These are phyloP conservation scores for Platanista minor DNA, from an alignment of 2,113 vertebrate genomes.

Conservation along the genomic window DNA sequence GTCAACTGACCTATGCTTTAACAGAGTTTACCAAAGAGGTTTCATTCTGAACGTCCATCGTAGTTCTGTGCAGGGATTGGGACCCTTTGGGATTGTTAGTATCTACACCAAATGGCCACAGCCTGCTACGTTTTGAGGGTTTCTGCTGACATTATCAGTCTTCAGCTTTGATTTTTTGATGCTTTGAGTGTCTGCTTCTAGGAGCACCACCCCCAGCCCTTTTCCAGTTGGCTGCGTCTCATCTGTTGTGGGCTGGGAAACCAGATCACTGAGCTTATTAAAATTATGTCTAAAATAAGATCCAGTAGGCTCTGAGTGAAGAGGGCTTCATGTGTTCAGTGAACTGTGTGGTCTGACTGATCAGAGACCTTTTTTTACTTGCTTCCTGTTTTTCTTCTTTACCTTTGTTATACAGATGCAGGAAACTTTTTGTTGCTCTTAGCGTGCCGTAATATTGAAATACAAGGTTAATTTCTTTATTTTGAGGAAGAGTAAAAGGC, in stretches of 20 bases:
- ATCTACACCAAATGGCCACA: background rate
- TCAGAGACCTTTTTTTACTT: conserved; percentile 44
- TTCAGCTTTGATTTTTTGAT: conserved; percentile 66
- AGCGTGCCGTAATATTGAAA: conserved; percentile 5
- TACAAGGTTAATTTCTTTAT: conserved; percentile 32
- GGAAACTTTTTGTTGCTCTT: conserved; percentile 16
- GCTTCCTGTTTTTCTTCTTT: conserved; percentile 62
- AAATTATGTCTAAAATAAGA: conserved; percentile 75
- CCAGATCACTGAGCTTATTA: conserved; percentile 67
- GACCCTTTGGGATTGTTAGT: background rate
- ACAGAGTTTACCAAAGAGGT: conserved; percentile 1
- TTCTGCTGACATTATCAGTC: conserved; percentile 48
- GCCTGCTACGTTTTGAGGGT: conserved; percentile 35
- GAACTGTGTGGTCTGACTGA: conserved; percentile 51
- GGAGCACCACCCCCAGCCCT: conserved; percentile 52
- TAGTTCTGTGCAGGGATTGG: background rate
- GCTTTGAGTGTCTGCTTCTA: conserved; percentile 45
- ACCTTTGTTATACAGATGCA: conserved; percentile 9
- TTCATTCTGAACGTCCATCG: conserved; percentile 18
- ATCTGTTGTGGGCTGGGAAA: conserved; percentile 69
- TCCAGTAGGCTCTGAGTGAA: conserved; percentile 60
- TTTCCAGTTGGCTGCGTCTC: conserved; percentile 64
- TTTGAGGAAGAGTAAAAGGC: background rate
- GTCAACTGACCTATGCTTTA: background rate
- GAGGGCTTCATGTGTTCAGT: conserved; percentile 54